A percentile compares a stretch with the other conserved stretches of the same genome.
These are phyloP conservation scores for Phalacrocorax aristotelis DNA, from an alignment of 2,113 vertebrate species.

Conservation along the genomic window DNA sequence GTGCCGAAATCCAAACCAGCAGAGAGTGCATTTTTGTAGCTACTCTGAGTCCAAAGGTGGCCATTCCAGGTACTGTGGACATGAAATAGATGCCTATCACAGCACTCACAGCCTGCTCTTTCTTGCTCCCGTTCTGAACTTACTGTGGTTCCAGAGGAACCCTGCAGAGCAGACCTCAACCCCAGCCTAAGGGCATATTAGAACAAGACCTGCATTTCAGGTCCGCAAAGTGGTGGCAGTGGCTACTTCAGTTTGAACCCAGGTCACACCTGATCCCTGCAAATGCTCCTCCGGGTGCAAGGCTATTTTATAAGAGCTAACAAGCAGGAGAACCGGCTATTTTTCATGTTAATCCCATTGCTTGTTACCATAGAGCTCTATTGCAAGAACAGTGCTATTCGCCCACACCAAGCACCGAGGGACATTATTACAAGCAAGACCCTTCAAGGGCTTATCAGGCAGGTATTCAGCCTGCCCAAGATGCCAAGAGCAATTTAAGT, in stretches of 20 bases:
- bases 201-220: background rate
- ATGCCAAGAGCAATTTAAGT: background rate
- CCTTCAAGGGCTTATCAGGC: background rate
- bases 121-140: background rate
- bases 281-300: background rate
- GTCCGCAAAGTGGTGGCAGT: background rate
- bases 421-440: background rate
- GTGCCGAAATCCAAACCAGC: background rate
- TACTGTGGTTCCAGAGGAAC: accelerated
- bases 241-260: background rate
- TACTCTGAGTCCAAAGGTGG: background rate
- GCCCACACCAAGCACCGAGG: background rate
- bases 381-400: background rate
- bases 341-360: background rate
- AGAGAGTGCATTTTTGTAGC: accelerated
- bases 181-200: background rate
- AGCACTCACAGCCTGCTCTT: background rate
- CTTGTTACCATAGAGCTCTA: conserved; percentile 61
- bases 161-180: background rate
- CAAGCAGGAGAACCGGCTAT: background rate
- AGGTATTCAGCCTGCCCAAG: background rate
- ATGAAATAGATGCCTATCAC: background rate
- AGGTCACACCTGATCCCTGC: background rate
- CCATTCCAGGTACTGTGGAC: too few relatives aligned
- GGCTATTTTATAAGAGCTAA: background rate